Base-by-base conservation (phyloP, 2,888 invertebrate genomes). In the Drosophila kambysellisi region DNA sequence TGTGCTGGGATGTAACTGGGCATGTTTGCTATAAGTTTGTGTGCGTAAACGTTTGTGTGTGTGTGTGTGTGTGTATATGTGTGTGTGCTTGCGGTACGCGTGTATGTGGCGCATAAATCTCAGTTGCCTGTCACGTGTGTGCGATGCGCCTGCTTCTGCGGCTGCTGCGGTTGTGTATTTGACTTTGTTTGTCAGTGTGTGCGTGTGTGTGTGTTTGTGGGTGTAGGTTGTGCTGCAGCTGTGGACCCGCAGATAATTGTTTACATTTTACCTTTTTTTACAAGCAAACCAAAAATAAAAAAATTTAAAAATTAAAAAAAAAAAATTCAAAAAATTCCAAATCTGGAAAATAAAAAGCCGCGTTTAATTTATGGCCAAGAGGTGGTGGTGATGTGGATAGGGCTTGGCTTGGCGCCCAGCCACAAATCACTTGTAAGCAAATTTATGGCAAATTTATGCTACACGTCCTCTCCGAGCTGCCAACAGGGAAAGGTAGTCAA, bases 391-490 rank as follows among this genome's bases (percentile, higher is more conserved):
- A 41, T 65, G 50, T 9, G 20, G 12, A 60, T 73, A 4, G n/a
- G 11, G 39, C 32, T 48, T 8, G 20, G 50, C 57, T 43, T 35
- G 57, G 35, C 35, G 62, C 70, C 70, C 60, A 63, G 79, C 84
- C 82, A 91, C 89, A 90, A 91, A 90, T 90, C 89, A 91, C 90
- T 88, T 89, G 89, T 79, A 88, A 81, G 79, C 80, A 88, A 91
- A 91, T 91, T 90, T 91, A 90, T 91, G 78, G 89, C 86, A 81
- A 90, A 91, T 90, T 91, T 90, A 90, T 90, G 91, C 82, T 88
- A 91, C 86, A 70, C 88, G 83, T 90, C 79, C 76, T 74, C 71
- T 48, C 56, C 59, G n/a, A 51, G 37, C 54, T 64, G 71, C 64
- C 80, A 78, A 67, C 71, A 56, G 54, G 25, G 43, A 54, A 43